Evolutionary conservation across 2,113 vertebrate species (phyloP).

Genomic region (Syrrhaptes paradoxus): DNA sequence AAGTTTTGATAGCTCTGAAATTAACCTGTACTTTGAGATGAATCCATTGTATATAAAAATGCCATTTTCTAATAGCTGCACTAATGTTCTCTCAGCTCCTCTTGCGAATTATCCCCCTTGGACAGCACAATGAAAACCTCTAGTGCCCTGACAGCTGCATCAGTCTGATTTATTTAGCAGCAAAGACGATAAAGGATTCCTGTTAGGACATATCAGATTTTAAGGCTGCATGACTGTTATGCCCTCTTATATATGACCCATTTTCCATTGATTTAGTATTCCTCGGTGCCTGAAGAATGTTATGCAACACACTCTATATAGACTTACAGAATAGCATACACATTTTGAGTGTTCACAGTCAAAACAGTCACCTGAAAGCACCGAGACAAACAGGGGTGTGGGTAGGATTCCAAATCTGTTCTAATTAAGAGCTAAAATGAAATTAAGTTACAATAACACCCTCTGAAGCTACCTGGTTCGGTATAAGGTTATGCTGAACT

Average conservation of each 20-base stretch:
- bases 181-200: background rate
- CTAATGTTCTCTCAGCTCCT: background rate
- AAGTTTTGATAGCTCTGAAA: background rate
- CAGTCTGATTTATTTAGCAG: background rate
- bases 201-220: background rate
- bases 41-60: background rate
- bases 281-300: background rate
- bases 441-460: background rate
- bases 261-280: background rate
- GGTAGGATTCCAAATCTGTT: background rate
- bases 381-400: fast-evolving
- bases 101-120: background rate
- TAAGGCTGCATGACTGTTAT: background rate
- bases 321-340: background rate
- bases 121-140: background rate
- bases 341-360: background rate
- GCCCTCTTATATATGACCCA: background rate
- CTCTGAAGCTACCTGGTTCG: background rate
- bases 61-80: background rate
- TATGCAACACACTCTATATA: background rate
- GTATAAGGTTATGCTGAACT: background rate
- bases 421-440: background rate
- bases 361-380: background rate
- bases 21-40: background rate
- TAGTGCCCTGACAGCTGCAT: background rate